These are phyloP conservation scores for Blastomussa wellsi DNA, from an alignment of 92 coral and sea anemone species.

Conservation along the genomic window DNA sequence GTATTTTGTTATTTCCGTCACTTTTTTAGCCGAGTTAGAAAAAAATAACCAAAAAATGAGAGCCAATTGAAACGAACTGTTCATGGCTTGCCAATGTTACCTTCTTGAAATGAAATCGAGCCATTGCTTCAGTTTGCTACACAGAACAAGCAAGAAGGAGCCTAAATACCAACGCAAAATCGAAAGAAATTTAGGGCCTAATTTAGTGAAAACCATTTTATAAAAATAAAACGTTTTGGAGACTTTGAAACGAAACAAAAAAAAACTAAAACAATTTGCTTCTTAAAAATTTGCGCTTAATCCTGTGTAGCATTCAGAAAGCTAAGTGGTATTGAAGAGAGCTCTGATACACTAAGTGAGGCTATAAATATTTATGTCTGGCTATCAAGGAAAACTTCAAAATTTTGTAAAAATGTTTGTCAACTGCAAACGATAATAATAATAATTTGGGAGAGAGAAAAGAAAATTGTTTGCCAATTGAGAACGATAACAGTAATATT, in stretches of 20 bases:
- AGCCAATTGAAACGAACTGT: neutral
- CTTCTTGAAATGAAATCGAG: neutral
- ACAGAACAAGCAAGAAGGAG: neutral
- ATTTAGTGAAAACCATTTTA: too few species aligned
- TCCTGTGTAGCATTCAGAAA: neutral
- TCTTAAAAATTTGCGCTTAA: neutral
- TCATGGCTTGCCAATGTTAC: neutral
- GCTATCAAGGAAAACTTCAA: neutral
- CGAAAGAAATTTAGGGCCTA: too few species aligned
- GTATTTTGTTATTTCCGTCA: neutral
- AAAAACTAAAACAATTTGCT: neutral
- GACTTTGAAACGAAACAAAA: too few species aligned
- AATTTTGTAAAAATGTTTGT: neutral
- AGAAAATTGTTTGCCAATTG: too few species aligned
- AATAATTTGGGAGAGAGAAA: neutral
- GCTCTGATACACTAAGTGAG: neutral
- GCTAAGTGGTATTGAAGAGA: neutral
- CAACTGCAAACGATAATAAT: neutral
- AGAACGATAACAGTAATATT: neutral
- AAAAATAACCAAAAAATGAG: neutral
- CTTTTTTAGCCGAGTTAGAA: neutral
- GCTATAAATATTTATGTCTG: neutral
- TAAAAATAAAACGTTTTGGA: neutral
- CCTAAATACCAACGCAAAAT: neutral
- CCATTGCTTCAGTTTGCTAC: neutral